Conservation (phyloP, 2,888 invertebrate species). For the Limnephilus marmoratus region DNA sequence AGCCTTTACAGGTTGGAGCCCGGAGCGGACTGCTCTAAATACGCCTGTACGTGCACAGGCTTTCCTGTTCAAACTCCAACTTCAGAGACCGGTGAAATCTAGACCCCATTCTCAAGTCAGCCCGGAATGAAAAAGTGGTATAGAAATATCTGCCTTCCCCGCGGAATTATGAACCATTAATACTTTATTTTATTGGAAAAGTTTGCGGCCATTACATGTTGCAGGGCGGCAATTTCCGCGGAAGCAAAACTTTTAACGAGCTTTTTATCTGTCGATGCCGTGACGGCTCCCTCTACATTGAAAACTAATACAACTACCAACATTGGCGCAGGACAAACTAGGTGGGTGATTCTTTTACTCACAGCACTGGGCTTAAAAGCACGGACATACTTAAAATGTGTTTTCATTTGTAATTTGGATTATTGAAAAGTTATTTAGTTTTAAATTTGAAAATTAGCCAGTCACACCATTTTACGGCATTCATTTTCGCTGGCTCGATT, state of each 20-base stretch:
- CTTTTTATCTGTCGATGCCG: slow-evolving; percentile 41
- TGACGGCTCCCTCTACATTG: slow-evolving; percentile 17
- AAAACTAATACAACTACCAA: slow-evolving; percentile 36
- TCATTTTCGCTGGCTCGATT: no score
- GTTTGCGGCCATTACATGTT: slow-evolving; percentile 41
- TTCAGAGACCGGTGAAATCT: not conserved
- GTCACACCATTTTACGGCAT: no score
- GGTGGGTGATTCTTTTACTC: not conserved
- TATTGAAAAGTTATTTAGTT: no score
- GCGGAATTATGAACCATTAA: slow-evolving; percentile 55
- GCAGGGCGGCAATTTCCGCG: slow-evolving; percentile 37
- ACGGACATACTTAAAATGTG: no score
- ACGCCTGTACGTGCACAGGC: no score
- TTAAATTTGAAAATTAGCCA: no score
- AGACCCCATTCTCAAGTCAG: not conserved
- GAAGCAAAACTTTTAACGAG: slow-evolving; percentile 53
- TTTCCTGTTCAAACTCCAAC: no score
- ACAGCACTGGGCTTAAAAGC: not conserved
- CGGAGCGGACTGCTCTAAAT: no score
- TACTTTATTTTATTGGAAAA: slow-evolving; percentile 61
- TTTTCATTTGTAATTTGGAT: no score
- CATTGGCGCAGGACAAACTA: not conserved
- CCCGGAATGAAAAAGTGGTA: slow-evolving; percentile 4
- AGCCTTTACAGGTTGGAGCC: no score
- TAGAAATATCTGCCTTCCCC: slow-evolving; percentile 36